phyloP scores from a whole-genome alignment of 1,140 invertebrate species.

The Zaprionus kolodkinae region DNA sequence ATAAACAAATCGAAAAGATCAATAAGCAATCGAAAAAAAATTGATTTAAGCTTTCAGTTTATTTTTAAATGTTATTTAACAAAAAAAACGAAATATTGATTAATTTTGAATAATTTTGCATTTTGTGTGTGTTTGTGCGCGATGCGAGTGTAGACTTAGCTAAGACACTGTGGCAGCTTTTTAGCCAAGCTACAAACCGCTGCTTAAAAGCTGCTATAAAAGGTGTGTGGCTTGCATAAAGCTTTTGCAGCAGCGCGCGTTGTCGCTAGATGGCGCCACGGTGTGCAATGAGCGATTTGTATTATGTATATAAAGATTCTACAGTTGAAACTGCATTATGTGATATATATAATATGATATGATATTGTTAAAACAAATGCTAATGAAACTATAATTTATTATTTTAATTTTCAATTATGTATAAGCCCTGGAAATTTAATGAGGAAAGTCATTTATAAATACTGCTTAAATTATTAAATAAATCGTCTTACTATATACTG shows the following conservation, averaged over 20 bases:
- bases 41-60: not conserved
- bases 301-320: too few species aligned
- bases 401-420: too few species aligned
- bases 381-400: too few species aligned
- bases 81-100: not conserved
- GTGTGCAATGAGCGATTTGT: not conserved
- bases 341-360: too few species aligned
- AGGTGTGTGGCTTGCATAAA: not conserved
- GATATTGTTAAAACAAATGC: too few species aligned
- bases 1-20: constrained; percentile 7
- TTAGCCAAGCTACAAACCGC: not conserved
- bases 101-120: not conserved
- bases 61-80: not conserved
- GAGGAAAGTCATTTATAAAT: too few species aligned
- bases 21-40: constrained; percentile 2
- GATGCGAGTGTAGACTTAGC: constrained; percentile 14
- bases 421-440: too few species aligned
- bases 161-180: not conserved
- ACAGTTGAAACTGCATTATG: too few species aligned
- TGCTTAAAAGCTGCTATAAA: constrained; percentile 50
- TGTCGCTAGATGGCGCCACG: constrained; percentile 34
- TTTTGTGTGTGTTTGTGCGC: not conserved
- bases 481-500: too few species aligned
- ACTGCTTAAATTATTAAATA: too few species aligned
- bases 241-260: not conserved